Evolutionary conservation across 2,888 invertebrate genomes (phyloP).

Genomic region (Drosophila helvetica): DNA sequence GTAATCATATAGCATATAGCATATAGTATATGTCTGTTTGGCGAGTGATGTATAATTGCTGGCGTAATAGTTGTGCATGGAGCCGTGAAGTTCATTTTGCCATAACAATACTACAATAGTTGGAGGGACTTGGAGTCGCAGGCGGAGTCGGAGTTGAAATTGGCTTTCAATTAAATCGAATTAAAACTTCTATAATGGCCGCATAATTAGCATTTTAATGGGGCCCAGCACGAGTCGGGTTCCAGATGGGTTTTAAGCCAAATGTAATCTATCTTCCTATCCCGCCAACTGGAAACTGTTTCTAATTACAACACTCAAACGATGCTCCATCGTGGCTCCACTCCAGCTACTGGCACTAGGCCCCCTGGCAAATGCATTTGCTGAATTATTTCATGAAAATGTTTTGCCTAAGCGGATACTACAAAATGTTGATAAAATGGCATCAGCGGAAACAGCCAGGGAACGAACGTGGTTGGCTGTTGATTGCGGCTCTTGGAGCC

Average conservation of each 20-base stretch:
- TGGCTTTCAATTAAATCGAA: constrained; percentile 65
- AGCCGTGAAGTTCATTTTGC: constrained; percentile 65
- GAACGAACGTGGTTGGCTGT: neutral
- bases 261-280: constrained; percentile 26
- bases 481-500: neutral
- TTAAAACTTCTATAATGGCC: constrained; percentile 47
- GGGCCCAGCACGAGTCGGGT: constrained; percentile 18
- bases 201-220: constrained; percentile 45
- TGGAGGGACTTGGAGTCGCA: constrained; percentile 19
- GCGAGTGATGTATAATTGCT: constrained; percentile 37
- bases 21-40: constrained; percentile 21
- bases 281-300: constrained; percentile 24
- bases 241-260: constrained; percentile 6
- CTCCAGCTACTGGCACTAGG: neutral
- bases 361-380: constrained; percentile 15
- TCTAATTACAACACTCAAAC: constrained; percentile 34
- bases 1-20: constrained; percentile 6
- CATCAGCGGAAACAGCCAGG: constrained; percentile 17
- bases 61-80: constrained; percentile 66
- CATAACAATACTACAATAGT: constrained; percentile 61
- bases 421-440: constrained; percentile 33
- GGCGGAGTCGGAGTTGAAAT: constrained; percentile 23
- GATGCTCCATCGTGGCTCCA: neutral
- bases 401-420: constrained; percentile 38
- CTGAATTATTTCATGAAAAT: constrained; percentile 36